Conservation (phyloP, 2,113 vertebrate species). For the Phalacrocorax pelagicus region DNA sequence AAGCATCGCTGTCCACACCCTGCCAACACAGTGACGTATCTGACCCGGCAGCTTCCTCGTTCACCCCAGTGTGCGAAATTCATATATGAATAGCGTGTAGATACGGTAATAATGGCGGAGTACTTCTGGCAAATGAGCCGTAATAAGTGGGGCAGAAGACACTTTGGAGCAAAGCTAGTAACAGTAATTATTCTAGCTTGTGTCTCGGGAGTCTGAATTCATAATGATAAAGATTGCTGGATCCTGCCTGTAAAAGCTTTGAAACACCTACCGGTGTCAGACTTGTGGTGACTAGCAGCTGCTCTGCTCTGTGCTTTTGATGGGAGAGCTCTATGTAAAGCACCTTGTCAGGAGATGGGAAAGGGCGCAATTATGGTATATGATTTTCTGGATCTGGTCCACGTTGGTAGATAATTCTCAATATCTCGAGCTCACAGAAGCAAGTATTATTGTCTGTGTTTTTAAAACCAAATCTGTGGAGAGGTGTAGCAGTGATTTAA, state of each 20-base stretch:
- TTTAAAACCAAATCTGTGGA: not conserved
- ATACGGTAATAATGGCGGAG: not conserved
- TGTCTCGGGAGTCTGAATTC: not conserved
- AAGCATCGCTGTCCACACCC: not conserved
- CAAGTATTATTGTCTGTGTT: not conserved
- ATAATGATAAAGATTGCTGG: not conserved
- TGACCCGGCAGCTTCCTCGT: not conserved
- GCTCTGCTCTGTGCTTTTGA: not conserved
- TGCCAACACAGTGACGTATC: not conserved
- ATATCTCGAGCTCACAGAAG: not conserved
- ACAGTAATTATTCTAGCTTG: not conserved
- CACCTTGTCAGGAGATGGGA: not conserved
- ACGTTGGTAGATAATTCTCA: not conserved
- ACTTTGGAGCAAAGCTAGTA: not conserved
- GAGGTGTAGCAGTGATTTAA: not conserved
- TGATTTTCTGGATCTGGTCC: not conserved
- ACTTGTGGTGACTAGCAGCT: not conserved
- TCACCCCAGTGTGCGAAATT: not conserved
- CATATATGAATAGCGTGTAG: not conserved
- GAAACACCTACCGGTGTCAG: not conserved
- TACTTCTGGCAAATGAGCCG: not conserved
- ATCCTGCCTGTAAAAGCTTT: not conserved
- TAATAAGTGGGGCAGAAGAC: not conserved
- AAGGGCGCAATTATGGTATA: not conserved
- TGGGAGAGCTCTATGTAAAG: not conserved